Conservation (phyloP, 2,113 vertebrate genomes). For the Epinephelus cyanopodus region DNA sequence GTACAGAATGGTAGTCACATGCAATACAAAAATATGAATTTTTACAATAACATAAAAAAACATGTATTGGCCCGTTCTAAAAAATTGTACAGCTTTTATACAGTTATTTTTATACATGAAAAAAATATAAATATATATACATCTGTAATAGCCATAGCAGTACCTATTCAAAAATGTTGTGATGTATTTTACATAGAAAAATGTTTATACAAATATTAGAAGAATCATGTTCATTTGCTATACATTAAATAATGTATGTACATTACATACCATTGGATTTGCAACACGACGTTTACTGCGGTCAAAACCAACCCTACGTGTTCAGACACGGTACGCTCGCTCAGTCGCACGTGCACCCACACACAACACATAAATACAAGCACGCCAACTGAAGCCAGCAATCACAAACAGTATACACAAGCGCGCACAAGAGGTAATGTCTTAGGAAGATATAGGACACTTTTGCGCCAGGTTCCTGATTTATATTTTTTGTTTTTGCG, state of each 20-base stretch:
- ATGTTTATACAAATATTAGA: constrained; percentile 86
- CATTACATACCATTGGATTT: constrained; percentile 77
- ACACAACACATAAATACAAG: constrained; percentile 64
- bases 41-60: constrained; percentile 86
- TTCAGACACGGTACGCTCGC: constrained; percentile 52
- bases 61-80: constrained; percentile 83
- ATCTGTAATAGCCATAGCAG: constrained; percentile 82
- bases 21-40: constrained; percentile 90
- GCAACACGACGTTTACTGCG: constrained; percentile 73
- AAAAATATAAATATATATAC: constrained; percentile 86
- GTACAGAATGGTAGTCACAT: constrained; percentile 86
- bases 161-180: constrained; percentile 83
- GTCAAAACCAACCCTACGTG: constrained; percentile 58
- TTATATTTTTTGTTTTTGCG: constrained; percentile 33
- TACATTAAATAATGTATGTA: constrained; percentile 86
- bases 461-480: constrained; percentile 66
- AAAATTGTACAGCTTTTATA: constrained; percentile 81
- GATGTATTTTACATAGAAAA: constrained; percentile 84
- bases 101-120: constrained; percentile 79
- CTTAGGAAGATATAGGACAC: constrained; percentile 77
- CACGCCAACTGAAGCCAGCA: constrained; percentile 64
- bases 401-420: constrained; percentile 72
- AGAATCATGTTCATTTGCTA: constrained; percentile 78
- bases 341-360: constrained; percentile 43
- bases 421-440: constrained; percentile 76